Evolutionary conservation across 1,140 invertebrate species (phyloP).

Genomic region (Heliconius eleuchia): DNA sequence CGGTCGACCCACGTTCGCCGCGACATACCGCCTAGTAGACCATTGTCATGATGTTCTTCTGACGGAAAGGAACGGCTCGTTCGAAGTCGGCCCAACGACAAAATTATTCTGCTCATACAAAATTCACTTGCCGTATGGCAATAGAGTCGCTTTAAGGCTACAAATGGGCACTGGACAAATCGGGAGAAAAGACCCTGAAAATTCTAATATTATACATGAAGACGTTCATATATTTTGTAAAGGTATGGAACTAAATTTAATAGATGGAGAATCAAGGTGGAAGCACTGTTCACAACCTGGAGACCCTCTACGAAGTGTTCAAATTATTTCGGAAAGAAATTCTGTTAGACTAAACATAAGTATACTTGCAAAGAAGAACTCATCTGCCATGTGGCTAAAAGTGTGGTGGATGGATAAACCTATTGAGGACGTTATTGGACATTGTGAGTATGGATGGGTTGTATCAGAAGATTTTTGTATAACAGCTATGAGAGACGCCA

Average conservation of each 20-base stretch:
- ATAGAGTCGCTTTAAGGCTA: slow-evolving; percentile 81
- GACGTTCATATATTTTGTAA: slow-evolving; percentile 68
- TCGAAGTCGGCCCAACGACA: slow-evolving; percentile 81
- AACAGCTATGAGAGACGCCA: slow-evolving; percentile 81
- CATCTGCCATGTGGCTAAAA: slow-evolving; percentile 73
- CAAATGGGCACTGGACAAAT: slow-evolving; percentile 78
- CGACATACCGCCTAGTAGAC: slow-evolving; percentile 83
- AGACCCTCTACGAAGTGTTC: slow-evolving; percentile 80
- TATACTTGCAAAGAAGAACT: slow-evolving; percentile 61
- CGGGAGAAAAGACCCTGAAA: slow-evolving; percentile 48
- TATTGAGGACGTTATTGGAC: slow-evolving; percentile 80
- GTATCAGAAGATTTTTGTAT: slow-evolving; percentile 83
- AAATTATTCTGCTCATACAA: slow-evolving; percentile 83
- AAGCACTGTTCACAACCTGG: slow-evolving; percentile 82
- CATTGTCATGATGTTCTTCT: slow-evolving; percentile 85
- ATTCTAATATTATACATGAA: slow-evolving; percentile 63
- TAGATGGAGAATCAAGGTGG: slow-evolving; percentile 82
- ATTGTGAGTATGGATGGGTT: slow-evolving; percentile 86
- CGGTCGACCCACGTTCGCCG: slow-evolving; percentile 83
- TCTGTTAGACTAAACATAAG: slow-evolving; percentile 77
- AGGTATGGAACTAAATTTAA: slow-evolving; percentile 80
- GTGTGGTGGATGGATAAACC: slow-evolving; percentile 81
- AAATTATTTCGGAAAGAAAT: slow-evolving; percentile 82
- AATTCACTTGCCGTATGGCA: slow-evolving; percentile 85
- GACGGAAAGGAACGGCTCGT: slow-evolving; percentile 82